Conservation (phyloP, 2,113 vertebrate genomes). For the Perognathus longimembris region DNA sequence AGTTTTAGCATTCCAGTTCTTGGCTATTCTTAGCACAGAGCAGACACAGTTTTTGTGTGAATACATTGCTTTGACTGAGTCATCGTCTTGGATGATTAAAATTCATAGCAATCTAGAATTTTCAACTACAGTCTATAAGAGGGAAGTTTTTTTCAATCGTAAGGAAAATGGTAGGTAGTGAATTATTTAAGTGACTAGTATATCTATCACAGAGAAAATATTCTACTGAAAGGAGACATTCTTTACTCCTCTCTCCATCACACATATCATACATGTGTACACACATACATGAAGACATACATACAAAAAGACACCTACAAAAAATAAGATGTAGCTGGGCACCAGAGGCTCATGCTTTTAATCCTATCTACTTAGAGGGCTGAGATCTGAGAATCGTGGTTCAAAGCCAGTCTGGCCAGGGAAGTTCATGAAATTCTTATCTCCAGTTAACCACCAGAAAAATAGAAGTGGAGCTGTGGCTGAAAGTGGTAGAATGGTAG, state of each 20-base stretch:
- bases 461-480: too few species aligned
- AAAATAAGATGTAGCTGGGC: too few species aligned
- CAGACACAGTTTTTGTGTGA: background rate
- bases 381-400: too few species aligned
- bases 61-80: background rate
- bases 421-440: too few species aligned
- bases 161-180: background rate
- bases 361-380: too few species aligned
- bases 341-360: too few species aligned
- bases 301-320: too few species aligned
- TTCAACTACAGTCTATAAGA: background rate
- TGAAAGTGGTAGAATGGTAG: too few species aligned
- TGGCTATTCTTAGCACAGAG: background rate
- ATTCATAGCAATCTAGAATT: background rate
- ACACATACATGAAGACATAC: background rate
- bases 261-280: too few species aligned
- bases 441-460: too few species aligned
- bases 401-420: too few species aligned
- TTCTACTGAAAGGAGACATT: constrained; percentile 23
- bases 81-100: background rate
- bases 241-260: accelerated
- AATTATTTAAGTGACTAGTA: background rate
- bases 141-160: background rate
- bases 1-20: background rate
- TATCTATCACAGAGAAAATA: background rate